A percentile compares a stretch with the other conserved stretches of the same genome.
Evolutionary conservation across 92 coral and sea anemone genomes (phyloP).

Genomic region (Heliopora coerulea): DNA sequence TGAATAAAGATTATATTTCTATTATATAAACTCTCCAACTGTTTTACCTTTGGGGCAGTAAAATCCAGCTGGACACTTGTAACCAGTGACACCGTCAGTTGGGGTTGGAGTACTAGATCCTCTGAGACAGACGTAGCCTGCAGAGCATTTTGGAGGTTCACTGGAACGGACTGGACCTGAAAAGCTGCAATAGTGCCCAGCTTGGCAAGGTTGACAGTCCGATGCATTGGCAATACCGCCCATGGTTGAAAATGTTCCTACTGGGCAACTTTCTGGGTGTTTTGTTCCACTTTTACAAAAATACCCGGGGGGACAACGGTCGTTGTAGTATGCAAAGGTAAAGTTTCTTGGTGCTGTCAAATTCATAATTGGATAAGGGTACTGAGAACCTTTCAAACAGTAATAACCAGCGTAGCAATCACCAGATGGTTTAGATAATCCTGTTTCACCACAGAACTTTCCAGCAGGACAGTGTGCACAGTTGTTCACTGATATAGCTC

Average conservation of each 20-base stretch:
- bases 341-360: conserved; percentile 59
- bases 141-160: conserved; percentile 77
- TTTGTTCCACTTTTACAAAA: conserved; percentile 77
- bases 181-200: conserved; percentile 88
- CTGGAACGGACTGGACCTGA: conserved; percentile 66
- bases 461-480: conserved; percentile 84
- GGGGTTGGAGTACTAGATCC: conserved; percentile 88
- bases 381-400: conserved; percentile 75
- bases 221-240: conserved; percentile 80
- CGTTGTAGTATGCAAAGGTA: conserved; percentile 71
- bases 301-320: conserved; percentile 96
- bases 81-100: conserved; percentile 73
- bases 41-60: conserved; percentile 70
- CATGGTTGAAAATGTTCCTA: conserved; percentile 84
- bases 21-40: neutral
- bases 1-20: too few relatives aligned
- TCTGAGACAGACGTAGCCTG: conserved; percentile 91
- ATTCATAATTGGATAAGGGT: conserved; percentile 75
- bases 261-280: conserved; percentile 79
- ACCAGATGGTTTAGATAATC: conserved; percentile 73
- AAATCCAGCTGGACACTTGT: conserved; percentile 87
- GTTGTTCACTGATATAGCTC: conserved; percentile 65
- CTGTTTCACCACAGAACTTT: conserved; percentile 73
- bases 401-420: conserved; percentile 84
- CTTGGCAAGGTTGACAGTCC: conserved; percentile 84